Base-by-base conservation (phyloP, 1,140 invertebrate genomes). In the Rhagoletis zephyria region DNA sequence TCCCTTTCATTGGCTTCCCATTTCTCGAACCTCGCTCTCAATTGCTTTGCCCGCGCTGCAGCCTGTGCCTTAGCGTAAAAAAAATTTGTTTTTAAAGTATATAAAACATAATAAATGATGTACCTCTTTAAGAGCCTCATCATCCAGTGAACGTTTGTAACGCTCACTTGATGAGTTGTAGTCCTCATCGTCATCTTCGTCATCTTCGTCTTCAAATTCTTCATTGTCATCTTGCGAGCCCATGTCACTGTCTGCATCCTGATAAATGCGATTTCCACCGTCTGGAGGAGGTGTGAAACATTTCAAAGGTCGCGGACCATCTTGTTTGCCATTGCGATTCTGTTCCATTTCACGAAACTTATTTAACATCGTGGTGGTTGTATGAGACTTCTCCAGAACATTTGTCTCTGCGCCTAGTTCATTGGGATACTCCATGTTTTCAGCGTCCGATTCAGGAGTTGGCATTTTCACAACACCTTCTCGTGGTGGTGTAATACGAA, bases 11-110 rank as follows among this genome's bases (percentile, higher is more conserved):
- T 95, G 65, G 95, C 95, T 89, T 97, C 96, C 97, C 98, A 98
- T 89, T 96, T 95, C 93, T 99, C 98, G 94, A 99, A 99, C 93
- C 97, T 97, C 63, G 96, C 97, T 88, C 96, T 95, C 89, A 99
- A 94, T 89, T 97, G 96, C 91, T 97, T 98, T 42, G 98, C 98
- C 88, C 96, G 94, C 30, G 96, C 96, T 14, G 97, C 95, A 88
- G 95, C 96, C 91, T 96, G 95, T n/a, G 96, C 96, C 94, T 97
- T 56, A 56, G 81, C 60, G 51, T 56, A 56, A n/a, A 87, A 45
- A n/a, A 0, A 56, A 42, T 48, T 40, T 51, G 74, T n/a, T 4
- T 64, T 86, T 10, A 70, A 19, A 70, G 59, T 3, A 40, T 40
- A 60, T 64, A 19, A 6, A 60, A 40, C 9, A 64, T 2, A 74